These are phyloP conservation scores for Cataglyphis hispanica DNA, from an alignment of 1,140 invertebrate species.

Conservation along the genomic window DNA sequence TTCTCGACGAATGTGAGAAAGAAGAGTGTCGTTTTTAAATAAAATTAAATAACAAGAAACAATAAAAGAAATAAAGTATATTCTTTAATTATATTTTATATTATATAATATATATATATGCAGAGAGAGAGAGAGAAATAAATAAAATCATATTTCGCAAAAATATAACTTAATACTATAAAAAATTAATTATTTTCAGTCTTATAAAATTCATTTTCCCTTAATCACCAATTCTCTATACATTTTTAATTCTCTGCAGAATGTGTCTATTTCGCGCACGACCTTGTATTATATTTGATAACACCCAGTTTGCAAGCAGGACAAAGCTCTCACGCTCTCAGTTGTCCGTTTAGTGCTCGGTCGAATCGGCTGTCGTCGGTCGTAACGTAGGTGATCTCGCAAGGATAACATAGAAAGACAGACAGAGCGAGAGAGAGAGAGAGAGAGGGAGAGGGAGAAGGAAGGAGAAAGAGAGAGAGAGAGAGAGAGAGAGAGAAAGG, in stretches of 20 bases:
- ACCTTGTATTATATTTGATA: background rate
- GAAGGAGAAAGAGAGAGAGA: conserved; percentile 64
- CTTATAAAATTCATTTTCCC: background rate
- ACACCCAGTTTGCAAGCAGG: background rate
- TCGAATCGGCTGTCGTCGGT: background rate
- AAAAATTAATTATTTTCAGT: background rate
- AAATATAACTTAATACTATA: background rate
- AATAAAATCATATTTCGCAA: background rate
- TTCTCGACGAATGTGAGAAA: too few species aligned
- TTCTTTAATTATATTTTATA: too few species aligned
- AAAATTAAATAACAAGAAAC: too few species aligned
- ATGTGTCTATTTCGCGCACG: conserved; percentile 16
- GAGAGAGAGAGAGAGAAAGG: conserved; percentile 47
- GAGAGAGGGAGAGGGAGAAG: conserved; percentile 54
- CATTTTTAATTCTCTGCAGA: too few species aligned
- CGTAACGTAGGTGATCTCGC: conserved; percentile 14
- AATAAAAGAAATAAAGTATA: too few species aligned
- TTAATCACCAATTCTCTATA: background rate
- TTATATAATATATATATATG: too few species aligned
- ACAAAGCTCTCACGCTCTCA: conserved; percentile 2
- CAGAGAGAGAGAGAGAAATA: background rate
- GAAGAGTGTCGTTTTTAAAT: too few species aligned
- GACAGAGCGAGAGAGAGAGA: conserved; percentile 41
- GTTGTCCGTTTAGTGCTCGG: background rate
- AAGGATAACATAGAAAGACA: conserved; percentile 40